Evolutionary conservation across 2,888 invertebrate species (phyloP), one percentile per base, ranked within the genome.

Genomic region (Achlya flavicornis): DNA sequence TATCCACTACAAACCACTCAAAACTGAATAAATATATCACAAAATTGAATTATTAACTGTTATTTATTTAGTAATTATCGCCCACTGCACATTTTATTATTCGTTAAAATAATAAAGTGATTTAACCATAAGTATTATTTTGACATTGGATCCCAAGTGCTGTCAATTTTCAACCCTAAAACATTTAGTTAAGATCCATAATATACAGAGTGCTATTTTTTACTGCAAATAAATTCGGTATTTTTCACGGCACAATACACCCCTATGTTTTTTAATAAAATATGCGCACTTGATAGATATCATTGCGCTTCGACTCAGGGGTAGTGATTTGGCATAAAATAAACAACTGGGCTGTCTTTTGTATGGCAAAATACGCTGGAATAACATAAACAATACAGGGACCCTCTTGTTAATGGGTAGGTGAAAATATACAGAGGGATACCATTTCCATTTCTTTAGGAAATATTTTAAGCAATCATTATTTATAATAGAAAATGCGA

Each of bases 311-410:
- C 62, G 68, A 61, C 68, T 73, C 75, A 69, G 76, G 90, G 88
- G 90, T 84, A 89, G 91, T 93, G 93, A 93, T 92, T 93, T 91
- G 87, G 91, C 92, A 86, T 79, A 91, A 91, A 89, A 85, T 91
- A 91, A 93, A 93, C 92, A 93, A 86, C 80, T 79, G 85, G 75
- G 78, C 78, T 78, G 87, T 83, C 90, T 88, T 87, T 91, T 91
- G 88, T 91, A 76, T 73, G 80, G 81, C 84, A 87, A 91, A 92
- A 89, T 90, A 85, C 90, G 84, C 77, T 87, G 87, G 81, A 92
- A 91, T 90, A 93, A 93, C 85, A 92, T 89, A 91, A 92, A 92
- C 93, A 92, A 90, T 80, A 70, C 78, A 62, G 67, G 46, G 46
- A n/a, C 81, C 88, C 88, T 86, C 79, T 83, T 80, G 80, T 77